Evolutionary conservation across 2,797 vertebrate genomes (phyloP).

Genomic region (Microchirus variegatus): DNA sequence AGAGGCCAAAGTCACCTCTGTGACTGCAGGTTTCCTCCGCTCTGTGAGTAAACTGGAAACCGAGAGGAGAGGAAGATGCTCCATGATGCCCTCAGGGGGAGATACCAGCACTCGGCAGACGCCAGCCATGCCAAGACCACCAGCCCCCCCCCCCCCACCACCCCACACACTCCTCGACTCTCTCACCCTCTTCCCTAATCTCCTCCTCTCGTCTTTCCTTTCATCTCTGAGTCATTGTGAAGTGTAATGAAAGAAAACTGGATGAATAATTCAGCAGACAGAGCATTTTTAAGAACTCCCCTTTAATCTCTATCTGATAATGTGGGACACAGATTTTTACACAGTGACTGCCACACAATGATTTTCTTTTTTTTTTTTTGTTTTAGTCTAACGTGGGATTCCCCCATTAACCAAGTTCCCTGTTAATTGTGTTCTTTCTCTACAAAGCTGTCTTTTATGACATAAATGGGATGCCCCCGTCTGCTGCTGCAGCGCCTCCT

Average conservation of each 20-base stretch:
- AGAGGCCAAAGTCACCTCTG: conserved; percentile 46
- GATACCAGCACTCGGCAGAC: conserved; percentile 57
- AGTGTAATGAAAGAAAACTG: conserved; percentile 74
- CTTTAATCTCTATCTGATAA: conserved; percentile 61
- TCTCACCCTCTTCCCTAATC: conserved; percentile 17
- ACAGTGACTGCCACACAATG: conserved; percentile 17
- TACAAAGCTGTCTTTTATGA: conserved; percentile 16
- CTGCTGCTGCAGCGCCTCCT: conserved; percentile 14
- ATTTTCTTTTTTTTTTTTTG: conserved; percentile 10
- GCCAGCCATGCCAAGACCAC: conserved; percentile 57
- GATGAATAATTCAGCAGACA: conserved; percentile 77
- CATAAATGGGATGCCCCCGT: conserved; percentile 8
- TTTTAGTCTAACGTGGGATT: conserved; percentile 45
- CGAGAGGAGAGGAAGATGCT: conserved; percentile 41
- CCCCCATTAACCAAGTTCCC: conserved; percentile 32
- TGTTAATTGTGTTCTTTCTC: conserved; percentile 40
- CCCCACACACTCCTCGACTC: conserved; percentile 30
- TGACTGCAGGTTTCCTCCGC: too few relatives aligned
- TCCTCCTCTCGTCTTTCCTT: conserved; percentile 68
- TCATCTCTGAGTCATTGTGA: conserved; percentile 77
- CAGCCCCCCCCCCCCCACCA: conserved; percentile 15
- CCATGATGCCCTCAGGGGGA: conserved; percentile 47
- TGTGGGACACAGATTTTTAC: conserved; percentile 19
- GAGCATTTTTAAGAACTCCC: conserved; percentile 60
- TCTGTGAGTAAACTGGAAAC: conserved; percentile 33